A percentile compares a stretch with the other conserved stretches of the same genome.
These are phyloP conservation scores for Festucalex cinctus DNA, from an alignment of 2,113 vertebrate species.

Conservation along the genomic window DNA sequence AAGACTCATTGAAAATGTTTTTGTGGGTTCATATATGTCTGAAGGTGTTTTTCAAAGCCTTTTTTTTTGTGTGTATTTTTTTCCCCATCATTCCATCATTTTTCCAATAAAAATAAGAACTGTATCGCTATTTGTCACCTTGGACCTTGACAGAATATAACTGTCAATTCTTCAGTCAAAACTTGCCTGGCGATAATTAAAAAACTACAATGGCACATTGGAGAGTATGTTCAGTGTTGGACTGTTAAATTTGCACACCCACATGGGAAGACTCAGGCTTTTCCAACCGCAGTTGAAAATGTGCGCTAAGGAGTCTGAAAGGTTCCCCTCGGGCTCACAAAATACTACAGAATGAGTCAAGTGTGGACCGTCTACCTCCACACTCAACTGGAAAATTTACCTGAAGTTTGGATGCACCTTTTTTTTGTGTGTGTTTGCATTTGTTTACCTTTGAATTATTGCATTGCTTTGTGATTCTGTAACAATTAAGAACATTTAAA, in stretches of 20 bases:
- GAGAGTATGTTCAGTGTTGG: constrained; percentile 3
- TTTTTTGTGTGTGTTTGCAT: background rate
- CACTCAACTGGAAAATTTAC: background rate
- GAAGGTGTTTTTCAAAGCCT: constrained; percentile 51
- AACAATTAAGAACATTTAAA: too few relatives aligned
- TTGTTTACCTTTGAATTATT: too few relatives aligned
- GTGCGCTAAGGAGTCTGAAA: background rate
- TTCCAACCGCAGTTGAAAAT: background rate
- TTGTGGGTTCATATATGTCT: constrained; percentile 4
- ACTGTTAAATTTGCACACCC: background rate
- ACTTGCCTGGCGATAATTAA: background rate
- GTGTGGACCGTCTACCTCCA: background rate
- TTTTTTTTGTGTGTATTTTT: constrained; percentile 10
- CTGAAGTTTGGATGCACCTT: background rate
- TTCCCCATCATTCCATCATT: too few relatives aligned
- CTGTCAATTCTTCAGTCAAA: background rate
- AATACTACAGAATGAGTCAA: background rate
- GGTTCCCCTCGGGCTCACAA: background rate
- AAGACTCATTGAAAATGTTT: constrained; percentile 58
- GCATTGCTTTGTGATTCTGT: too few relatives aligned
- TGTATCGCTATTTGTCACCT: background rate
- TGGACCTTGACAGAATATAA: background rate
- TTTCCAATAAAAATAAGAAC: background rate
- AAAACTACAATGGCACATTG: background rate
- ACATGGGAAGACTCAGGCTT: background rate